Evolutionary conservation across 2,888 invertebrate genomes (phyloP).

Genomic region (Polymixis flavicincta): DNA sequence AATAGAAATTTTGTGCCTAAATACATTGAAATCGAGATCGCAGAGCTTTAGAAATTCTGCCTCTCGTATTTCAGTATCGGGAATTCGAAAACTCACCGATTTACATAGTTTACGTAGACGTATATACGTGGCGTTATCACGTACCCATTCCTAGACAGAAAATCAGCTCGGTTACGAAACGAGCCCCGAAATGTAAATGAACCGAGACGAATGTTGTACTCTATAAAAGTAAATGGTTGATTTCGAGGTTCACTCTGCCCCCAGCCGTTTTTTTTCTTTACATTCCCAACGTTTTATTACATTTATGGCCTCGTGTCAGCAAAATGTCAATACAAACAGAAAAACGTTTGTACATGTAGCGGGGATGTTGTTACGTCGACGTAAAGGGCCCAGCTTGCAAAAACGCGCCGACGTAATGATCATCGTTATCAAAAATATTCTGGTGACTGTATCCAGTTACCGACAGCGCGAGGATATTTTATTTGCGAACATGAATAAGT

Average conservation of each 20-base stretch:
- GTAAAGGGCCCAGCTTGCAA: conserved; percentile 30
- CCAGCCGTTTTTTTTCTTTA: conserved; percentile 58
- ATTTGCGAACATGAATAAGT: conserved; percentile 20
- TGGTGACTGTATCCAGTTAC: conserved; percentile 33
- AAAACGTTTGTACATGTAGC: conserved; percentile 35
- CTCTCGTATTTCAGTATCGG: conserved; percentile 48
- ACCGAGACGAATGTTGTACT: conserved; percentile 69
- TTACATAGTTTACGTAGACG: conserved; percentile 52
- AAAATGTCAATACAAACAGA: conserved; percentile 61
- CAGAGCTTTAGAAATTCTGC: conserved; percentile 38
- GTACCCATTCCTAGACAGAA: conserved; percentile 60
- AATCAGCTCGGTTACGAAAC: conserved; percentile 66
- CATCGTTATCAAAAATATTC: conserved; percentile 59
- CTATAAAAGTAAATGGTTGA: conserved; percentile 73
- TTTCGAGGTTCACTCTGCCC: conserved; percentile 65
- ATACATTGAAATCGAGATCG: conserved; percentile 31
- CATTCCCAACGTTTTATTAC: conserved; percentile 68
- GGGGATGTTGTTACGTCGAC: conserved; percentile 47
- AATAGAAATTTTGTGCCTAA: conserved; percentile 32
- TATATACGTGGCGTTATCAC: conserved; percentile 56
- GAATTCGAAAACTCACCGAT: conserved; percentile 50
- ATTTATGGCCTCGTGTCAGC: conserved; percentile 61
- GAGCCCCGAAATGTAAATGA: conserved; percentile 70
- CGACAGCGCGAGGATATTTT: conserved; percentile 12
- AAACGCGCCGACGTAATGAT: conserved; percentile 48